These are phyloP conservation scores for Palloptera scutellata DNA, from an alignment of 2,888 invertebrate genomes.

Conservation along the genomic window DNA sequence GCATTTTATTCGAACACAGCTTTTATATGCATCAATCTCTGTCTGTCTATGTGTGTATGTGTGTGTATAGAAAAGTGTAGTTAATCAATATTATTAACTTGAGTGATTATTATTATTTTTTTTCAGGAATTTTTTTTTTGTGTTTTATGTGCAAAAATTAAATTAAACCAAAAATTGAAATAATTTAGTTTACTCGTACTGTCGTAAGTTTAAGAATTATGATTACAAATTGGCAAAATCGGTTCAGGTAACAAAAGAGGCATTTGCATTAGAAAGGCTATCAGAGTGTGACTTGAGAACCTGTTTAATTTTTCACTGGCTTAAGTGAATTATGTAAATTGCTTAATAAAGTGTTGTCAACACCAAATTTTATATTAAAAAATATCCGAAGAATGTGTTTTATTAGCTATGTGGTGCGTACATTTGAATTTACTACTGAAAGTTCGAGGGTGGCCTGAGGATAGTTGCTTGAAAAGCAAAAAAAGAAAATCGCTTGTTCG, in stretches of 20 bases:
- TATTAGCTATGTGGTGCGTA: too few species aligned
- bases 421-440: too few species aligned
- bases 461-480: background rate
- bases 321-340: conserved; percentile 50
- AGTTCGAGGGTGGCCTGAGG: background rate
- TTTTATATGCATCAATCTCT: too few species aligned
- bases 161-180: conserved; percentile 27
- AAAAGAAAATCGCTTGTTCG: background rate
- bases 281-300: background rate
- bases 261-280: background rate
- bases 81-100: conserved; percentile 33
- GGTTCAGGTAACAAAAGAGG: too few species aligned
- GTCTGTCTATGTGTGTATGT: background rate
- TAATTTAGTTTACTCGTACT: conserved; percentile 7
- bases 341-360: conserved; percentile 53
- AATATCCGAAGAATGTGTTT: too few species aligned
- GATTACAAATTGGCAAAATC: too few species aligned
- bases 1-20: conserved; percentile 43
- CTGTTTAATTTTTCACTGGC: background rate
- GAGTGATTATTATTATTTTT: conserved; percentile 20
- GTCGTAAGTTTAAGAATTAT: too few species aligned
- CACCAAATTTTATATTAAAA: conserved; percentile 29
- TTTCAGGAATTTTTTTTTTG: conserved; percentile 6
- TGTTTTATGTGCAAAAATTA: conserved; percentile 12
- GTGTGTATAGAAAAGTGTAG: background rate